Evolutionary conservation across 2,888 invertebrate species (phyloP), one percentile per base, ranked within the genome.

Genomic region (Limnephilus lunatus): DNA sequence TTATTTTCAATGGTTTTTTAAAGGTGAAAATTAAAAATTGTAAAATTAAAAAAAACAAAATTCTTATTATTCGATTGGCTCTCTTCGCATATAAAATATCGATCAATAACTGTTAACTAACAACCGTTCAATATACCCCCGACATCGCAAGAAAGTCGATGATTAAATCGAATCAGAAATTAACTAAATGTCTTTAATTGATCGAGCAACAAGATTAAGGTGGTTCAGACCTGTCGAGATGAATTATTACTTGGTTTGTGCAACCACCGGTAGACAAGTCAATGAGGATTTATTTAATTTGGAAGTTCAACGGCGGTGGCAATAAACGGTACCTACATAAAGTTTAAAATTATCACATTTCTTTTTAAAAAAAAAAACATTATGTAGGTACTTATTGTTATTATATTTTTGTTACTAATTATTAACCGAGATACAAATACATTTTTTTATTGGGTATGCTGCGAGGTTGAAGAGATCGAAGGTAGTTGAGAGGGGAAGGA

Each of bases 151-250:
- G 68, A 68, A 68, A 68, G 25, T 2, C 68, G 68, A n/a, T 5
- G 68, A 87, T 90, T 87, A 90, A 90, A 39, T 39, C 85, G 39
- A 85, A 32, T 11, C 11, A 85, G 25, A 39, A 85, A 85, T 85
- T 85, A 85, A 85, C 85, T 32, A 35, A 31, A 35, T 31, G 35
- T 35, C 35, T 85, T 68, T 68, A 68, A 85, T 85, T 85, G 39
- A 85, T 85, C 85, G 85, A 85, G 85, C 85, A 85, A 85, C 85
- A 85, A 39, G 85, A 85, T 85, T 85, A 85, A 85, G 85, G 85
- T 85, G 85, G 85, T 85, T 32, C 85, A 1, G 25, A 39, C 85
- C 85, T 85, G 85, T 39, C 85, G 25, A 25, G 39, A 39, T 85
- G 85, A 85, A 85, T 85, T 85, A 85, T 85, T 25, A 9, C 25